Evolutionary conservation across 1,140 invertebrate genomes (phyloP).

Genomic region (Drosophila suzukii): DNA sequence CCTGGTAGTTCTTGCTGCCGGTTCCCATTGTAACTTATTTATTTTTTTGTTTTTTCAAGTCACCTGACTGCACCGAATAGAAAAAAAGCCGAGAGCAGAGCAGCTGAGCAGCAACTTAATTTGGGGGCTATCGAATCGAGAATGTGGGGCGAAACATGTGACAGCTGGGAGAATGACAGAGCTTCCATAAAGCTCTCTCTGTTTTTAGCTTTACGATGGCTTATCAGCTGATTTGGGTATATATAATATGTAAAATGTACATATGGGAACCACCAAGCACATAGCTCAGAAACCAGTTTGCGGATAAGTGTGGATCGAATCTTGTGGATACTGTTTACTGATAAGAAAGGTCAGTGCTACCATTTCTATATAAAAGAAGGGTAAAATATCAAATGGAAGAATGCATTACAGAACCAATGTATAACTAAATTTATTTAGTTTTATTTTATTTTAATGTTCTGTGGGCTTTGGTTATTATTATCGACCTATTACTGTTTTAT

Average conservation of each 20-base stretch:
- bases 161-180: conserved; percentile 2
- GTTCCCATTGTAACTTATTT: conserved; percentile 69
- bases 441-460: background rate
- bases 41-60: conserved; percentile 50
- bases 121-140: conserved; percentile 27
- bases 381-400: background rate
- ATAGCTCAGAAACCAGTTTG: conserved; percentile 9
- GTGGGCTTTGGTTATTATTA: background rate
- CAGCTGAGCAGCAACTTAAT: conserved; percentile 31
- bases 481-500: conserved; percentile 1
- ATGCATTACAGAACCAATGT: background rate
- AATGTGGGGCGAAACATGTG: conserved; percentile 40
- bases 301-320: conserved; percentile 5
- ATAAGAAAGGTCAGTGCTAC: background rate
- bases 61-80: conserved; percentile 63
- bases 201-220: conserved; percentile 23
- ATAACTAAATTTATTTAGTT: background rate
- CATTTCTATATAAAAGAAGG: background rate
- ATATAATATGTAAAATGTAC: background rate
- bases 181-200: conserved; percentile 44
- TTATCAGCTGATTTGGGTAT: conserved; percentile 21
- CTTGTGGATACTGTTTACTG: conserved; percentile 1
- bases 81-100: conserved; percentile 19
- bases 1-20: conserved; percentile 74
- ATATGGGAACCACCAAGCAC: background rate